Evolutionary conservation across 2,888 invertebrate species (phyloP).

Genomic region (Tenthredo scrophulariae): DNA sequence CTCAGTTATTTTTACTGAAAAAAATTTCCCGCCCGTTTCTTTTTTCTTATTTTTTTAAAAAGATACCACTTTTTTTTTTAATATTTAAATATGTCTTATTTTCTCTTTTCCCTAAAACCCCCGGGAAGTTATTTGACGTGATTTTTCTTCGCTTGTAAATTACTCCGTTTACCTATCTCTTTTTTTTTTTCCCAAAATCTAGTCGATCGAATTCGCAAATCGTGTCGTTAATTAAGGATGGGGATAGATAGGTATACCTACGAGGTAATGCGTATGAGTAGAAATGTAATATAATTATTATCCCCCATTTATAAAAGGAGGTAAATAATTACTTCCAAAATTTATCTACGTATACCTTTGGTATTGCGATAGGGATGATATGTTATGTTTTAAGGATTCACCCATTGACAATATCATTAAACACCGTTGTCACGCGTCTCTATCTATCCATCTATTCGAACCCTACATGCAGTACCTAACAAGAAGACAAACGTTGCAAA

Average conservation of each 20-base stretch:
- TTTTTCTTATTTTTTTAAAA: too few relatives aligned
- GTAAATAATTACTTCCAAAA: conserved; percentile 63
- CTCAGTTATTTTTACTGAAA: neutral
- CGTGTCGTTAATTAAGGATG: neutral
- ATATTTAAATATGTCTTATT: too few relatives aligned
- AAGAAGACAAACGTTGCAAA: neutral
- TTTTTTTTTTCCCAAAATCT: neutral
- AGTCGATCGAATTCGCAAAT: neutral
- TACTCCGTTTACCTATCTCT: neutral
- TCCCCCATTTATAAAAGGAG: conserved; percentile 68
- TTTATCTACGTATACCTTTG: conserved; percentile 59
- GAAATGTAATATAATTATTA: neutral
- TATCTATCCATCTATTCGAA: neutral
- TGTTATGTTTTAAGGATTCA: conserved; percentile 74
- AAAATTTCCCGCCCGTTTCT: neutral
- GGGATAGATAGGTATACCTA: neutral
- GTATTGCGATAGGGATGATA: conserved; percentile 60
- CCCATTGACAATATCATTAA: conserved; percentile 74
- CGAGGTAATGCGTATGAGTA: neutral
- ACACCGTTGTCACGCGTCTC: conserved; percentile 58
- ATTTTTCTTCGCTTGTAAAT: neutral
- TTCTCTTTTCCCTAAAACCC: too few relatives aligned
- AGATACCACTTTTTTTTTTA: too few relatives aligned
- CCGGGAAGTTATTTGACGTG: too few relatives aligned
- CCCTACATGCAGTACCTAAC: neutral